These are phyloP conservation scores for Xylocampa areola DNA, from an alignment of 2,888 invertebrate species.

Conservation along the genomic window DNA sequence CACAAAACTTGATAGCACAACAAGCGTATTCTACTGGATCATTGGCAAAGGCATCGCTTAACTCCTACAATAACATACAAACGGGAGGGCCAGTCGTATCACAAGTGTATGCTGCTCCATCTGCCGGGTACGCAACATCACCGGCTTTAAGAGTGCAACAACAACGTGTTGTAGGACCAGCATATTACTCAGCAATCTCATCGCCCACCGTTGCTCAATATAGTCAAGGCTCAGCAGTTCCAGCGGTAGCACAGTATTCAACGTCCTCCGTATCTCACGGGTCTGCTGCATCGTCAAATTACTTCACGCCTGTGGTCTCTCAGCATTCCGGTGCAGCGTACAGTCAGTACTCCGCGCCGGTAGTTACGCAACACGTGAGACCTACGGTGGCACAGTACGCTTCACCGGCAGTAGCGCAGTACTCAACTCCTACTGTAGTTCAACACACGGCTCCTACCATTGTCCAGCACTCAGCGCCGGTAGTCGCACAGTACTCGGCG, in stretches of 20 bases:
- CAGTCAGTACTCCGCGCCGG: conserved; percentile 62
- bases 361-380: conserved; percentile 54
- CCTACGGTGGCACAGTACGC: conserved; percentile 60
- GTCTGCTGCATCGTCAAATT: conserved; percentile 61
- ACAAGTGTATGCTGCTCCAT: conserved; percentile 81
- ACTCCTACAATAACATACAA: conserved; percentile 75
- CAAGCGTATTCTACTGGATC: conserved; percentile 73
- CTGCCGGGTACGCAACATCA: conserved; percentile 79
- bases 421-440: conserved; percentile 66
- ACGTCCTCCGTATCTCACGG: conserved; percentile 57
- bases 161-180: conserved; percentile 60
- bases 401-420: conserved; percentile 60
- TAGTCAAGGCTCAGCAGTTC: conserved; percentile 59
- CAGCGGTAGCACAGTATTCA: conserved; percentile 59
- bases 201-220: conserved; percentile 59
- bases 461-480: conserved; percentile 69
- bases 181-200: conserved; percentile 48
- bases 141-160: conserved; percentile 74
- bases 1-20: conserved; percentile 78
- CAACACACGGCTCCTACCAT: conserved; percentile 65
- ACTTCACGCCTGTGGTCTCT: conserved; percentile 60
- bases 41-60: conserved; percentile 82
- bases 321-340: conserved; percentile 47
- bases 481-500: conserved; percentile 68
- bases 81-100: conserved; percentile 84